A percentile compares a stretch with the other conserved stretches of the same genome.
These are phyloP conservation scores for Microtus pennsylvanicus DNA, from an alignment of 2,113 vertebrate species.

Conservation along the genomic window DNA sequence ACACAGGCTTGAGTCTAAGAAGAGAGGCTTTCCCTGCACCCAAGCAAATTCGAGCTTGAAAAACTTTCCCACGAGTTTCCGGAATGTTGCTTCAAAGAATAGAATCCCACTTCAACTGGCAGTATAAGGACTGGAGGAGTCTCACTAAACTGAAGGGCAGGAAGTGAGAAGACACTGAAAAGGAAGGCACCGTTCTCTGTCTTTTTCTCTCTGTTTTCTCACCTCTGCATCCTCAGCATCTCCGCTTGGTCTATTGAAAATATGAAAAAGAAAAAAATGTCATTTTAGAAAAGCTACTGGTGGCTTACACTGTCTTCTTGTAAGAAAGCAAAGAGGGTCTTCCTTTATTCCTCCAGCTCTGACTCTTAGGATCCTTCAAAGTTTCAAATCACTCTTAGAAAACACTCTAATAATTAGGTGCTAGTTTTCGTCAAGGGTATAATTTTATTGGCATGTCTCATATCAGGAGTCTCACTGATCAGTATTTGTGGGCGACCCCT, in stretches of 20 bases:
- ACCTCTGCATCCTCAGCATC: neutral
- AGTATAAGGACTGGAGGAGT: neutral
- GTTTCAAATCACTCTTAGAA: neutral
- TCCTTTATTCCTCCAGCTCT: neutral
- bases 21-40: conserved; percentile 47
- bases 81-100: conserved; percentile 65
- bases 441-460: conserved; percentile 9
- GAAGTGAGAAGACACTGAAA: conserved; percentile 30
- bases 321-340: conserved; percentile 7
- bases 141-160: neutral
- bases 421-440: neutral
- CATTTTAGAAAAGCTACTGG: conserved; percentile 19
- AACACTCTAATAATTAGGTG: neutral
- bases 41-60: conserved; percentile 50
- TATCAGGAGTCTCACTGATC: neutral
- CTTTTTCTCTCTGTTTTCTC: conserved; percentile 33
- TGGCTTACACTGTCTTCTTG: neutral
- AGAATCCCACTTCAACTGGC: conserved; percentile 7
- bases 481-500: neutral
- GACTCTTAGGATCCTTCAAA: neutral
- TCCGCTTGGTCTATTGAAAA: neutral
- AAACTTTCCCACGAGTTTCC: conserved; percentile 60
- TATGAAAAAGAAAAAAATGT: conserved; percentile 1
- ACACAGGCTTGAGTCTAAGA: conserved; percentile 70
- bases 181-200: neutral